Evolutionary conservation across 2,113 vertebrate species (phyloP).

Genomic region (Dromas ardeola): DNA sequence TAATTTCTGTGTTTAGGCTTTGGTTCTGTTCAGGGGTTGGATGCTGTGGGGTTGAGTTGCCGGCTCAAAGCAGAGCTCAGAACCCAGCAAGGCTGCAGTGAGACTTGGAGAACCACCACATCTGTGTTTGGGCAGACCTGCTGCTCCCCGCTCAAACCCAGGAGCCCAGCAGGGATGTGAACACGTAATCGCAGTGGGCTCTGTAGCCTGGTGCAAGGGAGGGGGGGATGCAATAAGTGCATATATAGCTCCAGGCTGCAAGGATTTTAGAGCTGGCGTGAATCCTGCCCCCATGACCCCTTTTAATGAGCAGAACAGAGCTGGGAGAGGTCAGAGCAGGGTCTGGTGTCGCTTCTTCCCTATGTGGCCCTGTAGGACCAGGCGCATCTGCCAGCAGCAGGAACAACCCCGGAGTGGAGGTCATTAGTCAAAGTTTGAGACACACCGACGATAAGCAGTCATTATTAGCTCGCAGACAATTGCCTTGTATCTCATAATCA

Average conservation of each 20-base stretch:
- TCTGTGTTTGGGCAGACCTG: not conserved
- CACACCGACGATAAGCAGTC: rapidly evolving
- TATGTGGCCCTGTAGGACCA: rapidly evolving
- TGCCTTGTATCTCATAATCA: not conserved
- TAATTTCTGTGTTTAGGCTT: not conserved
- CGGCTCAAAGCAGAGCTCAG: not conserved
- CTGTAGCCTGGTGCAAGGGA: not conserved
- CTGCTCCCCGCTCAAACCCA: too few species aligned
- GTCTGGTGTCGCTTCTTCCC: rapidly evolving
- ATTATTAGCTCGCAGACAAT: not conserved
- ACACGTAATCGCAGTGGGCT: rapidly evolving
- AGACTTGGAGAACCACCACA: not conserved
- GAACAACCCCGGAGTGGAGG: not conserved
- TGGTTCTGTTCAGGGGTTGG: not conserved
- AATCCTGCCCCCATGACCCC: not conserved
- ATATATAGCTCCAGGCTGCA: not conserved
- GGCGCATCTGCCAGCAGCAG: not conserved
- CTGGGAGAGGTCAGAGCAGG: not conserved
- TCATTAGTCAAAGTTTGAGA: not conserved
- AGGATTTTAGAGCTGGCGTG: not conserved
- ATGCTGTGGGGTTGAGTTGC: not conserved
- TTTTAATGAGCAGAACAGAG: not conserved
- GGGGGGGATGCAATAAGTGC: not conserved
- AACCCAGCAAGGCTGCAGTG: too few species aligned
- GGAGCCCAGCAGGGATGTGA: too few species aligned